A percentile compares a stretch with the other conserved stretches of the same genome.
phyloP scores from a whole-genome alignment of 2,888 invertebrate species.

The Tetragnatha montana region DNA sequence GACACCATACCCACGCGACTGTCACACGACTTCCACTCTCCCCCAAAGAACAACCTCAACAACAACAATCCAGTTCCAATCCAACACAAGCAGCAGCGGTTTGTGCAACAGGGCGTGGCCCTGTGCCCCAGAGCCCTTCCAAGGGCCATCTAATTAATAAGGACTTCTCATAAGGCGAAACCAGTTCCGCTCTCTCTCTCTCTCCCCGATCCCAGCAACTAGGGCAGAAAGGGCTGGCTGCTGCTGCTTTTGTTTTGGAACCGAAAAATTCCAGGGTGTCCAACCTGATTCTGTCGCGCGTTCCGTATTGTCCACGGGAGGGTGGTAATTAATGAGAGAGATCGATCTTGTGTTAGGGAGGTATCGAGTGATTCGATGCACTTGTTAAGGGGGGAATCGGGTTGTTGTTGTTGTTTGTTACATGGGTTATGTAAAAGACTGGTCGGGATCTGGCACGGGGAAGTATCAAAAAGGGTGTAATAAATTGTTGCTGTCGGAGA shows the following conservation, averaged over 20 bases:
- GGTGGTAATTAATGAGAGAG: neutral
- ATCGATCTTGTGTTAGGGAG: too few species aligned
- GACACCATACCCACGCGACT: too few species aligned
- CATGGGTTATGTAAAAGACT: too few species aligned
- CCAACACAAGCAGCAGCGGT: neutral
- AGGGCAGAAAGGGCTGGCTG: slow-evolving; percentile 44
- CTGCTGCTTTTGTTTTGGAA: slow-evolving; percentile 21
- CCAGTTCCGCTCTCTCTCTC: slow-evolving; percentile 39
- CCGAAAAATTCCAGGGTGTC: slow-evolving; percentile 18
- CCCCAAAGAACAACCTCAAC: neutral
- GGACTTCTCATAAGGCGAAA: slow-evolving; percentile 57
- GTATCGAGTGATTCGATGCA: too few species aligned
- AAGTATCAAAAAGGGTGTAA: too few species aligned
- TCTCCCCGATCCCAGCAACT: slow-evolving; percentile 42
- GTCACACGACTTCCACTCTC: too few species aligned
- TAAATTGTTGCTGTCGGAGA: too few species aligned
- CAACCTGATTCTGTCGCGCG: slow-evolving; percentile 60
- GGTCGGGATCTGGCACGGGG: too few species aligned
- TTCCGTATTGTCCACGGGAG: neutral
- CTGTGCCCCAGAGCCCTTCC: slow-evolving; percentile 55
- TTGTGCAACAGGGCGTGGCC: slow-evolving; percentile 49
- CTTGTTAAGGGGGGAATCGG: too few species aligned
- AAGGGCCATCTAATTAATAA: slow-evolving; percentile 64
- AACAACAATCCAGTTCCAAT: neutral
- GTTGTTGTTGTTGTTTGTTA: too few species aligned